phyloP scores from a whole-genome alignment of 2,113 vertebrate genomes.

The Forbesichthys agassizii region DNA sequence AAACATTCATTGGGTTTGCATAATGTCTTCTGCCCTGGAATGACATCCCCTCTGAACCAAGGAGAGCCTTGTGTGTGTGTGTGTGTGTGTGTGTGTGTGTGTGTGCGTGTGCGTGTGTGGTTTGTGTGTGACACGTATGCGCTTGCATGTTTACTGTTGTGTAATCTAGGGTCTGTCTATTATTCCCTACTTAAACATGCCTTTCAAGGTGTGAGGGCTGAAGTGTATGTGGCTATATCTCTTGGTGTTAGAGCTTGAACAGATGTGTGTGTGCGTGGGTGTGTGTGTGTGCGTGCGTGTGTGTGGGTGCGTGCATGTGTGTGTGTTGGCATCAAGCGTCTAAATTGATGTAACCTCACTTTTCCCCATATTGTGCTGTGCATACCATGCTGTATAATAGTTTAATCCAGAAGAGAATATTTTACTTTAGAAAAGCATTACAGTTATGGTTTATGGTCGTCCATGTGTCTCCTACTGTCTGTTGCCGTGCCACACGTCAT shows the following conservation, averaged over 20 bases:
- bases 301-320: neutral
- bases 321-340: no score
- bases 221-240: neutral
- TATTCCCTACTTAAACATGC: neutral
- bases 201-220: neutral
- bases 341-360: no score
- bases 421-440: no score
- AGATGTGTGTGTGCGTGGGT: neutral
- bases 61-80: neutral
- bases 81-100: neutral
- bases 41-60: conserved; percentile 4
- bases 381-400: no score
- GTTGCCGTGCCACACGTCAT: no score
- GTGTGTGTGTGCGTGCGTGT: neutral
- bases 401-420: no score
- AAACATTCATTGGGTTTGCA: conserved; percentile 68
- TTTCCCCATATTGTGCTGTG: no score
- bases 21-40: conserved; percentile 49
- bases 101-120: neutral
- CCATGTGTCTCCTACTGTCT: no score
- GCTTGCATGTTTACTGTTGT: neutral
- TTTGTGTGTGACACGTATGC: neutral
- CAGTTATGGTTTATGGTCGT: no score
- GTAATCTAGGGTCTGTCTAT: neutral
- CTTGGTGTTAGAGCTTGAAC: neutral